Evolutionary conservation across 64 coral and sea anemone genomes (phyloP).

Genomic region (Actinia tenebrosa): DNA sequence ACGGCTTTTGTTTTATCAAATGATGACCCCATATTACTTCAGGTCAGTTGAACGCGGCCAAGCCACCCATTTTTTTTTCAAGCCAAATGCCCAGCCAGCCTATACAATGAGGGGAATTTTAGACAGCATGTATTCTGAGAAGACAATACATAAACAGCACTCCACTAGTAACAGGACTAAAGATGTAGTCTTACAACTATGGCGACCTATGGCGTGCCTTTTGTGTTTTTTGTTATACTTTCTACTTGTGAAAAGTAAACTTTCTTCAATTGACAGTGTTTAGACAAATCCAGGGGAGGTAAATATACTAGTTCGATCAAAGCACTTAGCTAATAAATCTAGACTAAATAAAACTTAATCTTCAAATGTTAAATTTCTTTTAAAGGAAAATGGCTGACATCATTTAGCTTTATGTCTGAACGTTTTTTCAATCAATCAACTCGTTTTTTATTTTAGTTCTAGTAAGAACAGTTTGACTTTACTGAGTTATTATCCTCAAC

Average conservation of each 20-base stretch:
- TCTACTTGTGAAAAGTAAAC: conserved; percentile 11
- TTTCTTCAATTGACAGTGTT: neutral
- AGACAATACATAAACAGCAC: neutral
- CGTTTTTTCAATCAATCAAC: too few species aligned
- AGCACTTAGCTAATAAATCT: too few species aligned
- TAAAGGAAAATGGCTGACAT: too few species aligned
- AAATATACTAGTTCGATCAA: neutral
- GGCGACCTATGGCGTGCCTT: neutral
- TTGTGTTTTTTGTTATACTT: neutral
- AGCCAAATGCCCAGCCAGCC: neutral
- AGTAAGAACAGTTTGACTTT: too few species aligned
- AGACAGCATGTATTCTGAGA: neutral
- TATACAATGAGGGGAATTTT: neutral
- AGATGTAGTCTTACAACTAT: neutral
- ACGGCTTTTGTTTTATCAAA: conserved; percentile 13
- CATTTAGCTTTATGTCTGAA: too few species aligned
- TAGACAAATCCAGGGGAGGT: neutral
- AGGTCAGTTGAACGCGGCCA: neutral
- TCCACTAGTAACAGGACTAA: neutral
- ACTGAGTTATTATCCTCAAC: too few species aligned
- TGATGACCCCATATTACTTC: neutral
- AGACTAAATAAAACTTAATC: too few species aligned
- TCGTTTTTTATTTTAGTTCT: too few species aligned
- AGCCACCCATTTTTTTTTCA: neutral
- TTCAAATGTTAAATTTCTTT: too few species aligned